Percentiles rank a stretch among this genome's conserved stretches.
Evolutionary conservation across 2,888 invertebrate species (phyloP).

Genomic region (Keiferia lycopersicella): DNA sequence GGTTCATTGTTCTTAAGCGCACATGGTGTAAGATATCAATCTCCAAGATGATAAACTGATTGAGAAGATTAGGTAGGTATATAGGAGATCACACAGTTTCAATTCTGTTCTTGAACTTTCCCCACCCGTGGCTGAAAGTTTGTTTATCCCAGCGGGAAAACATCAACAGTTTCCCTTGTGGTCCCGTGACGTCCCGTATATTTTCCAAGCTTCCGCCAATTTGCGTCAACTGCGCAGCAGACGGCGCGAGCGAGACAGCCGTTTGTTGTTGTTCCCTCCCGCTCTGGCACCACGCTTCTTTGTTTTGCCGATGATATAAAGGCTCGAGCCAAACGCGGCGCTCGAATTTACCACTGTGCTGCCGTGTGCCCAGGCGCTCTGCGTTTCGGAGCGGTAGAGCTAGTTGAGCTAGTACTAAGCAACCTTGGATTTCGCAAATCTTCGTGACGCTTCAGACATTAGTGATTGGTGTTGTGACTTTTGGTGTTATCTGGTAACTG

Average conservation of each 20-base stretch:
- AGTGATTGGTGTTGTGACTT: constrained; percentile 63
- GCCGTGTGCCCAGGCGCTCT: constrained; percentile 73
- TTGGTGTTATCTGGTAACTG: constrained; percentile 34
- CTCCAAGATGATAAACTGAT: no score
- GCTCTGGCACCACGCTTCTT: constrained; percentile 74
- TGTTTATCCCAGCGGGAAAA: background rate
- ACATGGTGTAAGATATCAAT: background rate
- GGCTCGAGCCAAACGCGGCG: constrained; percentile 64
- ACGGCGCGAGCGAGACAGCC: constrained; percentile 58
- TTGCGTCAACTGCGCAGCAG: constrained; percentile 74
- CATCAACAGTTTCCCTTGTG: constrained; percentile 48
- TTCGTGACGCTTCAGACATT: constrained; percentile 35
- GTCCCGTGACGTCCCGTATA: constrained; percentile 48
- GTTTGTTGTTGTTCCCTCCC: constrained; percentile 75
- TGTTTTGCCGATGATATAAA: constrained; percentile 80
- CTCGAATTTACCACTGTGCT: constrained; percentile 75
- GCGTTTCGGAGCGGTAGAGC: constrained; percentile 73
- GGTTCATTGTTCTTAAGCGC: constrained; percentile 1
- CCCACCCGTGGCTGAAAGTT: background rate
- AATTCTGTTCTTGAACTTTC: background rate
- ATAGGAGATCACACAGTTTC: background rate
- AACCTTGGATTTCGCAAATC: constrained; percentile 41
- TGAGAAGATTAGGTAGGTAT: no score
- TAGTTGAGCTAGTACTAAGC: constrained; percentile 4
- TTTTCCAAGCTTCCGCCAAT: constrained; percentile 67